Percentiles rank a stretch among this genome's conserved stretches.
phyloP scores from a whole-genome alignment of 2,888 invertebrate genomes.

The Merodon equestris region DNA sequence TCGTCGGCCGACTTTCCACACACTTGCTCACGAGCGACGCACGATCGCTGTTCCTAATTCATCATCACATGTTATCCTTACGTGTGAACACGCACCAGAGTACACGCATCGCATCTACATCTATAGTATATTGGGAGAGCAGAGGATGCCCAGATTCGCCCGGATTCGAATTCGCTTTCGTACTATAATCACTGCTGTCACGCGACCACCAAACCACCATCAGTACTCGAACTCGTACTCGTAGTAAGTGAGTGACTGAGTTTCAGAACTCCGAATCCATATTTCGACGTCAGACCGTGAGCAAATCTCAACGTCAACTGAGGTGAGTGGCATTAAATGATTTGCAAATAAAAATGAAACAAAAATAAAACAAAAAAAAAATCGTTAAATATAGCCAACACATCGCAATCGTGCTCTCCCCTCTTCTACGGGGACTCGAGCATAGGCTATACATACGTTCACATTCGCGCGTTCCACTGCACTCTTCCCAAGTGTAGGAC shows the following conservation, averaged over 20 bases:
- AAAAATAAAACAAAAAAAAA: constrained; percentile 28
- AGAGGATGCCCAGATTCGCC: constrained; percentile 11
- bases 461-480: constrained; percentile 56
- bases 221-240: neutral
- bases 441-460: constrained; percentile 49
- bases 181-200: constrained; percentile 32
- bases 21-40: neutral
- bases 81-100: constrained; percentile 53
- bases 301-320: constrained; percentile 68
- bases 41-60: constrained; percentile 31
- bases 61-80: constrained; percentile 34
- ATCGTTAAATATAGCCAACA: constrained; percentile 54
- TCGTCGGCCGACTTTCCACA: constrained; percentile 38
- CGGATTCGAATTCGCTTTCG: constrained; percentile 44
- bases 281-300: constrained; percentile 64
- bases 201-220: constrained; percentile 45
- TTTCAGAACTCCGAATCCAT: constrained; percentile 59
- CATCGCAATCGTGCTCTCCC: constrained; percentile 40
- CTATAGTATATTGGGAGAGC: no score
- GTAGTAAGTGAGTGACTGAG: no score
- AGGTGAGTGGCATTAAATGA: constrained; percentile 67
- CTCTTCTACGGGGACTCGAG: constrained; percentile 23
- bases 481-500: constrained; percentile 62
- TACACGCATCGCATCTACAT: constrained; percentile 53
- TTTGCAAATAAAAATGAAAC: constrained; percentile 64